phyloP scores from a whole-genome alignment of 37 sponge, comb jelly and placozoan genomes.

The Halisarca cf. caerulea region DNA sequence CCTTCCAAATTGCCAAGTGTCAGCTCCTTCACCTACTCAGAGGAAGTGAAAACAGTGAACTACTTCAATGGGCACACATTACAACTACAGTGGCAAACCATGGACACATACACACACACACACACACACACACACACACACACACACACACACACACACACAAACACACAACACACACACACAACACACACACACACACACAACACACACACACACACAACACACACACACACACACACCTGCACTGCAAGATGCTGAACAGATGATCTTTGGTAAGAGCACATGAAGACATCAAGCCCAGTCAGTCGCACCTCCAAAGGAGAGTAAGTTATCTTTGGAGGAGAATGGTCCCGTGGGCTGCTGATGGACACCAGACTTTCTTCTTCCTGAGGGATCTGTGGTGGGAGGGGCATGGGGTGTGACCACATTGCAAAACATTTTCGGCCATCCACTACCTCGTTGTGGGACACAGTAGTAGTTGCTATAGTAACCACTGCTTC shows the following conservation, averaged over 20 bases:
- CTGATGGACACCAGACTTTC: no score
- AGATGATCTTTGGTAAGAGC: background rate
- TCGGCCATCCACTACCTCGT: background rate
- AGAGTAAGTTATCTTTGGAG: no score
- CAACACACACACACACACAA: slow-evolving; percentile 40
- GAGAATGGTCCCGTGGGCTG: no score
- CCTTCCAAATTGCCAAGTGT: background rate
- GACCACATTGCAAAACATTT: no score
- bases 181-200: slow-evolving; percentile 28
- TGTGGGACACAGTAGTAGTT: background rate
- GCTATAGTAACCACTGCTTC: background rate
- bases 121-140: no score
- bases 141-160: no score
- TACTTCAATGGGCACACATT: background rate
- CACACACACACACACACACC: slow-evolving; percentile 33
- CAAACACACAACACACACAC: no score
- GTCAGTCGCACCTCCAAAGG: background rate
- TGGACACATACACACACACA: no score
- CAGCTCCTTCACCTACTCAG: no score
- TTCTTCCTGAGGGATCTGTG: no score
- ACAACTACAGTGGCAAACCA: no score
- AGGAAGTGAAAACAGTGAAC: background rate
- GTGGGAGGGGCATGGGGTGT: background rate
- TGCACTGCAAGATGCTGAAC: slow-evolving; percentile 3
- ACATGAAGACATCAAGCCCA: background rate